These are phyloP conservation scores for Myotis findleyi DNA, from an alignment of 2,797 vertebrate genomes.

Conservation along the genomic window DNA sequence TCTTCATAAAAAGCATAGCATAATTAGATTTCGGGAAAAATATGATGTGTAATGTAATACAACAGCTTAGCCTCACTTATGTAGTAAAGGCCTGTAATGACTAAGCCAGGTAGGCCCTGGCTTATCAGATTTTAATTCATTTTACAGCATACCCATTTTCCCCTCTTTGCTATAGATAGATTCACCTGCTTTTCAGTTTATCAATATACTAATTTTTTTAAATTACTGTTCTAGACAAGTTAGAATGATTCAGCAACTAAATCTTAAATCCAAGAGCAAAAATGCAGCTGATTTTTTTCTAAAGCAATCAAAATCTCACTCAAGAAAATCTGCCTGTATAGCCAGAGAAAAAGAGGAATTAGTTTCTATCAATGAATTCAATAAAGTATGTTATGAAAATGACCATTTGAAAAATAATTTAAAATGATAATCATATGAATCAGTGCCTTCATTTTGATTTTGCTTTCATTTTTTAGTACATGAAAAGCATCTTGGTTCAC, in stretches of 20 bases:
- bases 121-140: slow-evolving; percentile 60
- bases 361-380: slow-evolving; percentile 42
- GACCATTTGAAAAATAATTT: slow-evolving; percentile 62
- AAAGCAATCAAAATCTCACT: slow-evolving; percentile 69
- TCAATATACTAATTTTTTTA: not conserved
- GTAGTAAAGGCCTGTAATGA: slow-evolving; percentile 75
- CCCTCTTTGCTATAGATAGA: not conserved
- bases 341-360: slow-evolving; percentile 59
- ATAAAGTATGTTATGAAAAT: slow-evolving; percentile 27
- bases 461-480: slow-evolving; percentile 53
- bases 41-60: slow-evolving; percentile 19
- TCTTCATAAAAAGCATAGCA: not conserved
- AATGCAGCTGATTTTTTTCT: slow-evolving; percentile 64
- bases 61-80: slow-evolving; percentile 53
- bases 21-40: slow-evolving; percentile 20
- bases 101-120: slow-evolving; percentile 79
- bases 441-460: slow-evolving; percentile 51
- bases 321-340: slow-evolving; percentile 56
- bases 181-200: slow-evolving; percentile 55
- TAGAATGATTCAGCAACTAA: slow-evolving; percentile 84
- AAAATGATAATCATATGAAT: slow-evolving; percentile 19
- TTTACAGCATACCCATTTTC: not conserved
- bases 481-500: slow-evolving; percentile 51
- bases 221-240: slow-evolving; percentile 60
- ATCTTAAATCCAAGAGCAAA: slow-evolving; percentile 63